Base-by-base conservation (phyloP, 64 coral and sea anemone genomes). In the Montipora foliosa region DNA sequence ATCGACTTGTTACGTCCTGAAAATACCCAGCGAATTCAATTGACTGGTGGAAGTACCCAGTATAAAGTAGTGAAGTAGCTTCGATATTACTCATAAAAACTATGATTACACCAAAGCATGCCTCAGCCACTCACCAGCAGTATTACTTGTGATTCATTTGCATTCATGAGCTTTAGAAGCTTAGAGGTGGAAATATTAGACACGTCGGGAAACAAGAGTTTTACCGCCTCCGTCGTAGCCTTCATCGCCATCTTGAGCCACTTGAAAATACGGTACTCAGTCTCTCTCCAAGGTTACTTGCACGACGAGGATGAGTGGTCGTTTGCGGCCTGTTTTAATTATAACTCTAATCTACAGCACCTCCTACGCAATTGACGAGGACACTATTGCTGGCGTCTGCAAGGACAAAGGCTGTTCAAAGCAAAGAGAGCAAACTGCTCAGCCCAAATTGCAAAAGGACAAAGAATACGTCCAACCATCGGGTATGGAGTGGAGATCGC, bases 401-500 rank as follows among this genome's bases (percentile, higher is more conserved):
- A 84, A 73, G 24, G 47, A 46, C 55, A 82, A 37, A 81, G 49
- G 59, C 8, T 76, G 82, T 61, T 44, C 76, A 76, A 17, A 87
- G 37, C 17, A 61, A 24, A 73, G 83, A 9, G 79, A 92, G 25
- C 57, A 13, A 73, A 24, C 76, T 20, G 64, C 69, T 14, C 29
- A 49, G 73, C 4, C 59, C 6, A 64, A 76, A 58, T 66, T 5
- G 13, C 60, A 93, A 17, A 20, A 21, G 8, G 79, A 67, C 2
- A 13, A 92, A 80, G 83, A 94, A 91, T 61, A 71, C 10, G 67
- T 94, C 71, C 77, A 55, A 21, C 79, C 80, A 51, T 92, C 89
- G 61, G 97, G 97, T 11, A 99, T 99, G 97, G 97, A 99, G 97
- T 99, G 97, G 97, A 77, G 92, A 22, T 95, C 97, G n/a, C 97